Conservation (phyloP, 2,797 vertebrate species). For the Stomatorhinus walkeri region DNA sequence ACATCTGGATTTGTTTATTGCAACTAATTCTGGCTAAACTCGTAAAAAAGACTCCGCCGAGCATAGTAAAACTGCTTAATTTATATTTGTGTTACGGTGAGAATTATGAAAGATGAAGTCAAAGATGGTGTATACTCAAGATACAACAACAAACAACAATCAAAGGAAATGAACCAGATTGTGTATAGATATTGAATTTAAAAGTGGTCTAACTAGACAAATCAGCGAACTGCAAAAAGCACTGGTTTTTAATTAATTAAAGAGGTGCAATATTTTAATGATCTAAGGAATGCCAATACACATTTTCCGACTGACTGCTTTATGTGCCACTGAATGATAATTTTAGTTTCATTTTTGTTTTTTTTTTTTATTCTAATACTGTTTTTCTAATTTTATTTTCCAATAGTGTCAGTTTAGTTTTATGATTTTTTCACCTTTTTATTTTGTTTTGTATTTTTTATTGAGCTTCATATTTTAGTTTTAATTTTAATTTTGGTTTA, state of each 20-base stretch:
- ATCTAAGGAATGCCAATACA: neutral
- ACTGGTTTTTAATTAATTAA: neutral
- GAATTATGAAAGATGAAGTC: neutral
- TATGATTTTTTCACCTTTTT: neutral
- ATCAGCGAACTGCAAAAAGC: neutral
- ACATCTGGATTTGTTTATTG: neutral
- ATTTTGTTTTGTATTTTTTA: neutral
- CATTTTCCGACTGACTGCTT: neutral
- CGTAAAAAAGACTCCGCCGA: neutral
- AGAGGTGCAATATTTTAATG: neutral
- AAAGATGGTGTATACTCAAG: neutral
- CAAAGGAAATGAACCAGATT: neutral
- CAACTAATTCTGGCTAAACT: neutral
- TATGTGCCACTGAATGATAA: neutral
- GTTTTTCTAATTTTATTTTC: neutral
- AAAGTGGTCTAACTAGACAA: neutral
- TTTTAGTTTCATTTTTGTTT: neutral
- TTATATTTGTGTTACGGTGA: neutral
- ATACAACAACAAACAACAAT: neutral
- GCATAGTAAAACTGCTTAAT: neutral
- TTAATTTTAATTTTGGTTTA: neutral
- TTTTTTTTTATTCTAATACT: neutral
- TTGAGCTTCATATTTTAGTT: neutral
- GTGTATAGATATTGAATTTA: neutral
- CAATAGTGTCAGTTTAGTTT: neutral